A percentile compares a stretch with the other conserved stretches of the same genome.
Conservation (phyloP, 2,113 vertebrate genomes). For the Chitala chitala region DNA sequence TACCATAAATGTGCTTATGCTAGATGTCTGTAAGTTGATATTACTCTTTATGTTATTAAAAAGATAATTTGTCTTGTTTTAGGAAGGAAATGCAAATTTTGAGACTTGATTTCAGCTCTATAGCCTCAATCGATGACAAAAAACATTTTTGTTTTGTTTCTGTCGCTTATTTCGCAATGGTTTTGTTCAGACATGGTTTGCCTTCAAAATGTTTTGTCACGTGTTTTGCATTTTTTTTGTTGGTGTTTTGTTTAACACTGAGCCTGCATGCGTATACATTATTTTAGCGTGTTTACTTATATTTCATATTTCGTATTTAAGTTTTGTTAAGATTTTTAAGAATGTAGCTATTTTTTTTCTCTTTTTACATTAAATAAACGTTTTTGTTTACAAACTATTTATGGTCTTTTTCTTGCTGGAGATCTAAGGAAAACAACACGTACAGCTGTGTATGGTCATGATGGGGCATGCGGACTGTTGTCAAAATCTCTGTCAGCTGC, state of each 20-base stretch:
- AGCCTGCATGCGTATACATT: slow-evolving; percentile 76
- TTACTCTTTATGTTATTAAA: slow-evolving; percentile 37
- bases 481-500: too few species aligned
- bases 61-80: not conserved
- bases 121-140: slow-evolving; percentile 40
- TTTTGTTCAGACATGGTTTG: slow-evolving; percentile 49
- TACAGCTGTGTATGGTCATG: too few species aligned
- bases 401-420: slow-evolving; percentile 36
- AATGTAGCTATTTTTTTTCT: slow-evolving; percentile 69
- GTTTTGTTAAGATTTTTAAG: slow-evolving; percentile 59
- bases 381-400: slow-evolving; percentile 64
- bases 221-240: slow-evolving; percentile 57
- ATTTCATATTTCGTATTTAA: slow-evolving; percentile 71
- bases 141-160: slow-evolving; percentile 35
- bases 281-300: slow-evolving; percentile 60
- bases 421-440: too few species aligned
- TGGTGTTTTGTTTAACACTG: slow-evolving; percentile 62
- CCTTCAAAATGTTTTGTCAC: slow-evolving; percentile 47
- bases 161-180: slow-evolving; percentile 43
- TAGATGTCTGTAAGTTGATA: slow-evolving; percentile 40
- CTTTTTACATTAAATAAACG: slow-evolving; percentile 73
- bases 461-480: not conserved
- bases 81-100: slow-evolving; percentile 30
- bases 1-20: slow-evolving; percentile 41
- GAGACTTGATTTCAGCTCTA: slow-evolving; percentile 43